Evolutionary conservation across 2,888 invertebrate species (phyloP).

Genomic region (Macaria notata): DNA sequence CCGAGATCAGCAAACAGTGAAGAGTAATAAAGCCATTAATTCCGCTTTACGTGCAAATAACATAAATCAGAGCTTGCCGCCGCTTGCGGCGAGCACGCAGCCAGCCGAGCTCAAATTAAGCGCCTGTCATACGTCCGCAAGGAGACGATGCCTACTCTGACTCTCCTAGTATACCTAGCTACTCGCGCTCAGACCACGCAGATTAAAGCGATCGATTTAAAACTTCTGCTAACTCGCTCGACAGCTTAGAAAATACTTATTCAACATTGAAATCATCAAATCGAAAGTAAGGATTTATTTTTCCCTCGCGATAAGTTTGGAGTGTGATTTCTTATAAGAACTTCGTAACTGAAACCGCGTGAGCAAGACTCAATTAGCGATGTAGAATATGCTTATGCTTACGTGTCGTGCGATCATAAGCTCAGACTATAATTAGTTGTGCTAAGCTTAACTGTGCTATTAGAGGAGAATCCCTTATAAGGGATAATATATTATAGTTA

Average conservation of each 20-base stretch:
- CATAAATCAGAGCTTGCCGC: slow-evolving; percentile 78
- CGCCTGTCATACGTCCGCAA: slow-evolving; percentile 64
- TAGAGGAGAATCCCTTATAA: slow-evolving; percentile 17
- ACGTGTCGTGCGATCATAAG: slow-evolving; percentile 23
- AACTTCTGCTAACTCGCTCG: slow-evolving; percentile 29
- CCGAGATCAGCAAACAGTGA: slow-evolving; percentile 74
- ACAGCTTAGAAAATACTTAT: slow-evolving; percentile 27
- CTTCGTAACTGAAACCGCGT: slow-evolving; percentile 3
- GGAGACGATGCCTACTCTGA: slow-evolving; percentile 34
- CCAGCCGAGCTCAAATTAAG: slow-evolving; percentile 67
- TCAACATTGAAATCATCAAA: slow-evolving; percentile 17
- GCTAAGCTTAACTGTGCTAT: slow-evolving; percentile 21
- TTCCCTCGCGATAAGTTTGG: slow-evolving; percentile 6
- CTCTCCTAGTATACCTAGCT: background rate
- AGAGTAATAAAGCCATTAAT: slow-evolving; percentile 81
- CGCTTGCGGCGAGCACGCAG: slow-evolving; percentile 63
- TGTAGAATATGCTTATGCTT: slow-evolving; percentile 15
- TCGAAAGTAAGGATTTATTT: slow-evolving; percentile 12
- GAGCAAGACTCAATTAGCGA: slow-evolving; percentile 23
- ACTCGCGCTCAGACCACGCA: slow-evolving; percentile 49
- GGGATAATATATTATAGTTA: no score
- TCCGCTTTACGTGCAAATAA: slow-evolving; percentile 80
- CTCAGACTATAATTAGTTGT: slow-evolving; percentile 27
- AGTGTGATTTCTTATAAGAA: slow-evolving; percentile 1
- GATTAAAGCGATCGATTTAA: slow-evolving; percentile 53